These are phyloP conservation scores for Myodes glareolus DNA, from an alignment of 2,113 vertebrate genomes.

Conservation along the genomic window DNA sequence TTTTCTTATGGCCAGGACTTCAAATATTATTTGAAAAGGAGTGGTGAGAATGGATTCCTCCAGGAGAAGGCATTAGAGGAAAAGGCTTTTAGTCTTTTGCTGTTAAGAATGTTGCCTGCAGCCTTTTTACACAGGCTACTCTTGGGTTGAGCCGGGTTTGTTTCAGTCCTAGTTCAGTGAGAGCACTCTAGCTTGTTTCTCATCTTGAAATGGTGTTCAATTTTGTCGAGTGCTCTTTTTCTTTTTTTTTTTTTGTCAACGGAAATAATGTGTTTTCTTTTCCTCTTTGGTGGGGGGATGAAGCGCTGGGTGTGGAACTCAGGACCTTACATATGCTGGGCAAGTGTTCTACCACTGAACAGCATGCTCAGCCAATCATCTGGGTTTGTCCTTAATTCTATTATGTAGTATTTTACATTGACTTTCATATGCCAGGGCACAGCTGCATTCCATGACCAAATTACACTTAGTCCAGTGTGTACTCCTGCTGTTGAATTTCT, in stretches of 20 bases:
- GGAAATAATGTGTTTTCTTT: background rate
- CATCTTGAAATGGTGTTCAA: background rate
- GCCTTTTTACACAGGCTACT: background rate
- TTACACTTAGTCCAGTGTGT: too few relatives aligned
- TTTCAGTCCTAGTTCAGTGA: background rate
- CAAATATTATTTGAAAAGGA: background rate
- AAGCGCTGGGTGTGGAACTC: background rate
- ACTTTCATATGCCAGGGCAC: background rate
- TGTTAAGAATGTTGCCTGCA: background rate
- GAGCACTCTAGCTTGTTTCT: background rate
- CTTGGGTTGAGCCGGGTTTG: too few relatives aligned
- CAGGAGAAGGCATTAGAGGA: background rate
- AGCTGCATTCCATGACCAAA: background rate
- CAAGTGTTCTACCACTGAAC: background rate
- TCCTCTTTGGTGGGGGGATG: too few relatives aligned
- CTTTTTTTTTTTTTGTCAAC: background rate
- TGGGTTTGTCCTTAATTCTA: background rate
- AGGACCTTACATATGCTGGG: background rate
- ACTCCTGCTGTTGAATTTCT: background rate
- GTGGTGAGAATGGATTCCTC: background rate
- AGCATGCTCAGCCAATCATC: background rate
- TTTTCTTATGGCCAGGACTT: background rate
- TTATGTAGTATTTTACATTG: background rate
- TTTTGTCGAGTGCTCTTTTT: background rate
- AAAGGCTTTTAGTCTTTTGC: background rate